Percentiles rank a stretch among this genome's conserved stretches.
These are phyloP conservation scores for Cecropterus lyciades DNA, from an alignment of 1,140 invertebrate species.

Conservation along the genomic window DNA sequence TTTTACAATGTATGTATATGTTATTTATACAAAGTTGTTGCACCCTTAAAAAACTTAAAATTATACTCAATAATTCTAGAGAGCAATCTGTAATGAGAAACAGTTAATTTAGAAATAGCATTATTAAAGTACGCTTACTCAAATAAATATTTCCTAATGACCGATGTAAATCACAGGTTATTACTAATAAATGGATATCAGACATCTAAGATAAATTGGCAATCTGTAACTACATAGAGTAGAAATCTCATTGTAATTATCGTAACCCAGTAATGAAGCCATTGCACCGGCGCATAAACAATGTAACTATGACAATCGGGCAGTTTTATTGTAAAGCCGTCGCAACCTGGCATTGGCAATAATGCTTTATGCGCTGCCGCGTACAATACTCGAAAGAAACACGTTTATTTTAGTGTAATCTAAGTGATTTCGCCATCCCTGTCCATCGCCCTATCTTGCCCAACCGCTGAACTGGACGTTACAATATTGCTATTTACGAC, in stretches of 20 bases:
- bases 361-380: slow-evolving; percentile 15
- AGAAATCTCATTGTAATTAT: slow-evolving; percentile 7
- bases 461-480: slow-evolving; percentile 26
- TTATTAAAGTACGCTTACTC: too few relatives aligned
- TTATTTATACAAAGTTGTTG: too few relatives aligned
- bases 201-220: background rate
- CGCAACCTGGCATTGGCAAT: slow-evolving; percentile 24
- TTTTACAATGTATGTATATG: too few relatives aligned
- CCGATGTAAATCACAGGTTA: too few relatives aligned
- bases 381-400: slow-evolving; percentile 20
- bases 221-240: background rate
- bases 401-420: slow-evolving; percentile 28
- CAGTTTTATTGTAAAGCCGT: slow-evolving; percentile 20
- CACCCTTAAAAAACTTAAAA: too few relatives aligned
- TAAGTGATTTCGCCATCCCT: slow-evolving; percentile 19
- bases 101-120: too few relatives aligned
- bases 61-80: too few relatives aligned
- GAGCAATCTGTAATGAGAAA: too few relatives aligned
- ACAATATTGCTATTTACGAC: slow-evolving; percentile 30
- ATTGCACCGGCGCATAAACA: slow-evolving; percentile 19
- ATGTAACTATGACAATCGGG: slow-evolving; percentile 19
- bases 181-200: too few relatives aligned
- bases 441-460: slow-evolving; percentile 32
- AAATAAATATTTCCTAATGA: too few relatives aligned
- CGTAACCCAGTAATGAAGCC: slow-evolving; percentile 11